Base-by-base conservation (phyloP, 2,113 vertebrate genomes). In the Odocoileus hemionus region DNA sequence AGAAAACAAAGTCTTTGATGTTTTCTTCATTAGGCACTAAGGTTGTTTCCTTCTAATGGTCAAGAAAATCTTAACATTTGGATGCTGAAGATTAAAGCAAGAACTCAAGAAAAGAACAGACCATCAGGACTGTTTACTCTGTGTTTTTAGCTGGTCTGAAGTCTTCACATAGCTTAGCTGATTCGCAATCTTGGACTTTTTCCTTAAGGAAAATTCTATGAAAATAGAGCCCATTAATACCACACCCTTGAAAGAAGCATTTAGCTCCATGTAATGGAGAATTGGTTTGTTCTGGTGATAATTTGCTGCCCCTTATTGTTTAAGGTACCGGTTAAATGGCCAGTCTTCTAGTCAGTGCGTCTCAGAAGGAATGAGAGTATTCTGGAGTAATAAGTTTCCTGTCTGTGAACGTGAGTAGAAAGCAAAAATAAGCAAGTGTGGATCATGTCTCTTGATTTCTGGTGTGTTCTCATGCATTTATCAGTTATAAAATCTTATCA, bases 361-460 rank as follows among this genome's bases (percentile, higher is more conserved):
- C 47, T 33, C 55, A 92, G 64, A 89, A 89, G 96, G 95, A 82
- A 61, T 36, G 58, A 82, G 8, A 85, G 76, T 96, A 70, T 25
- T 55, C 64, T 97, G 95, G 95, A 96, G 45, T 95, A 92, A 92
- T 91, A 87, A 88, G 28, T 84, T 97, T 88, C 94, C 87, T 87
- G 74, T 97, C 80, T 97, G 90, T 96, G 97, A 97, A 96, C n/a
- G 79, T 97, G 95, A 97, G 95, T 95, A 96, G 64, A 96, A 90
- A 89, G 78, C 33, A 89, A 93, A 79, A 90, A 82, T 67, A 74
- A 92, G 89, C 64, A 94, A 89, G 23, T 94, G 11, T 43, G 82
- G 26, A 70, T 91, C 43, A 55, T 89, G 19, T 36, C 16, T 89
- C 82, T 92, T 96, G 70, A 86, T 74, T 79, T 83, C 64, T 28